phyloP scores from a whole-genome alignment of 2,888 invertebrate genomes.

The Drosophila vallismaia region DNA sequence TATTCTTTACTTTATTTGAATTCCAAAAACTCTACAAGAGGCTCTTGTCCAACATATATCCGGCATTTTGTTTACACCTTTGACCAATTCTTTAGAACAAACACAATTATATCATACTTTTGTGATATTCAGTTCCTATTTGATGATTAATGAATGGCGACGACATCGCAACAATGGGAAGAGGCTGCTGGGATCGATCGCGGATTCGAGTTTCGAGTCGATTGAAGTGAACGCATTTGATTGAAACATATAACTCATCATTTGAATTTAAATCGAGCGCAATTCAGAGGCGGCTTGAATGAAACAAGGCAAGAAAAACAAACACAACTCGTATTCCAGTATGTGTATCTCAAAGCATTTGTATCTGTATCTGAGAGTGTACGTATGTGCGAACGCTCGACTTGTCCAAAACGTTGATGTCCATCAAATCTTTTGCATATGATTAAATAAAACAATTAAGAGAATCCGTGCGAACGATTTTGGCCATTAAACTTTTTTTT shows the following conservation, averaged over 20 bases:
- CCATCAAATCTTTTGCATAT: slow-evolving; percentile 80
- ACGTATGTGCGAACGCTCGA: slow-evolving; percentile 44
- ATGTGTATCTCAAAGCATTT: not conserved
- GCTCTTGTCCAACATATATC: slow-evolving; percentile 41
- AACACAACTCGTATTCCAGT: slow-evolving; percentile 27
- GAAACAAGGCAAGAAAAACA: slow-evolving; percentile 33
- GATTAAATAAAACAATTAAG: slow-evolving; percentile 79
- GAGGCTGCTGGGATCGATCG: slow-evolving; percentile 15
- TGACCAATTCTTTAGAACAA: slow-evolving; percentile 45
- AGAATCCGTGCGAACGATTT: slow-evolving; percentile 68
- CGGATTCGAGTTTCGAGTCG: slow-evolving; percentile 22
- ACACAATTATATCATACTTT: slow-evolving; percentile 47
- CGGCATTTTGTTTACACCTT: slow-evolving; percentile 64
- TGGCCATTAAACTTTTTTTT: slow-evolving; percentile 52
- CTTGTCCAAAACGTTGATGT: slow-evolving; percentile 60
- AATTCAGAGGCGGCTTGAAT: slow-evolving; percentile 36
- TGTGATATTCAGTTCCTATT: slow-evolving; percentile 53
- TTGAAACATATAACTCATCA: slow-evolving; percentile 56
- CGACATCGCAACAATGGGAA: slow-evolving; percentile 44
- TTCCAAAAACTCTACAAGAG: slow-evolving; percentile 10
- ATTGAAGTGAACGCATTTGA: slow-evolving; percentile 47
- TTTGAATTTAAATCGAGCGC: slow-evolving; percentile 49
- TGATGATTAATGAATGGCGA: slow-evolving; percentile 66
- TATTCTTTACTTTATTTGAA: not conserved
- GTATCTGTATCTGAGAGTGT: slow-evolving; percentile 5